Conservation (phyloP, 37 sponge, comb jelly and placozoan genomes). For the Cladorhizidae sp. region DNA sequence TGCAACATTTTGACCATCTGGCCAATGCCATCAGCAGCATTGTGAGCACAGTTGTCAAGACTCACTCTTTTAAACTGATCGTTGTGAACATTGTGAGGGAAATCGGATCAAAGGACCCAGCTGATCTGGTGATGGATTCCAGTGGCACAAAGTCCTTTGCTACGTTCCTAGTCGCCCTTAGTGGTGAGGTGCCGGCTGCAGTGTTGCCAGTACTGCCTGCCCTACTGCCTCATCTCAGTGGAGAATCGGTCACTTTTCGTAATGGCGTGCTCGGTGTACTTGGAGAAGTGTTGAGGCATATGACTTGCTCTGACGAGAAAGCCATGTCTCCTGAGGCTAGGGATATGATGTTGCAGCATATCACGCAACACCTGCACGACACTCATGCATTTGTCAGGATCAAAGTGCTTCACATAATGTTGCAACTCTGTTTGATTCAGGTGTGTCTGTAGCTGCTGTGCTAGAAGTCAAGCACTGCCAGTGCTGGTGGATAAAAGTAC, state of each 20-base stretch:
- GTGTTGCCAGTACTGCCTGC: conserved; percentile 66
- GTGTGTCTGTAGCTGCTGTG: conserved; percentile 23
- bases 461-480: no score
- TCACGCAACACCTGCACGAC: conserved; percentile 88
- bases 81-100: conserved; percentile 26
- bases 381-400: conserved; percentile 96
- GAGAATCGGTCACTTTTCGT: conserved; percentile 88
- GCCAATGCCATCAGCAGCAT: conserved; percentile 36
- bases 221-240: conserved; percentile 84
- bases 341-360: conserved; percentile 67
- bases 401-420: conserved; percentile 80
- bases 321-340: conserved; percentile 40
- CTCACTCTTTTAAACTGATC: not conserved
- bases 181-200: conserved; percentile 43
- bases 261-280: conserved; percentile 85
- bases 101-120: conserved; percentile 71
- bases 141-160: conserved; percentile 78
- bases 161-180: conserved; percentile 74
- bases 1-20: conserved; percentile 91
- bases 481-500: no score
- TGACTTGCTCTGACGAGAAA: conserved; percentile 5
- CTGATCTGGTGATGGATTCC: conserved; percentile 77
- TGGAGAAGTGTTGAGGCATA: conserved; percentile 59
- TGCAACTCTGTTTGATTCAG: conserved; percentile 52
- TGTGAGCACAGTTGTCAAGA: conserved; percentile 42